These are phyloP conservation scores for Jacana jacana DNA, from an alignment of 2,113 vertebrate genomes.

Conservation along the genomic window DNA sequence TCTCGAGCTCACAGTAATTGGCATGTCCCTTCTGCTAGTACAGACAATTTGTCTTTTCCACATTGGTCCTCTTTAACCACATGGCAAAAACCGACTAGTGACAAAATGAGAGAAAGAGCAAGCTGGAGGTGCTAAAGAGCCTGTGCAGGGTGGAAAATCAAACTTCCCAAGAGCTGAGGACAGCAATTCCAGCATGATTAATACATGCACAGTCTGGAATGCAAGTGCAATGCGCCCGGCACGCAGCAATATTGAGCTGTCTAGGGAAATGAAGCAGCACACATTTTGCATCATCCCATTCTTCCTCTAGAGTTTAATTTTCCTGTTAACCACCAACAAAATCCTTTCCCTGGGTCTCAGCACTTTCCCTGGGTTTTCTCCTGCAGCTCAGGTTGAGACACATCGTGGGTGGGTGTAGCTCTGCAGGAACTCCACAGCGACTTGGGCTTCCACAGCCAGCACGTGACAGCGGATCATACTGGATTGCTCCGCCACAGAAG, in stretches of 20 bases:
- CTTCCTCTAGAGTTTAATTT: slow-evolving; percentile 21
- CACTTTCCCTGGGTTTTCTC: slow-evolving; percentile 3
- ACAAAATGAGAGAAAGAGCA: background rate
- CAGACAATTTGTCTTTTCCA: background rate
- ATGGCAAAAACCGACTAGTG: background rate
- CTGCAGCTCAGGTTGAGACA: background rate
- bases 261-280: slow-evolving; percentile 54
- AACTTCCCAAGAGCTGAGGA: slow-evolving; percentile 8
- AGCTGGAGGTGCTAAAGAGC: background rate
- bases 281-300: background rate
- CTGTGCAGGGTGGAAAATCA: background rate
- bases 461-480: background rate
- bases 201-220: background rate
- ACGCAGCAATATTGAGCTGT: background rate
- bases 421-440: background rate
- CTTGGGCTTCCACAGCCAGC: background rate
- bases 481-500: background rate
- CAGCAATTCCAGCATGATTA: slow-evolving; percentile 39
- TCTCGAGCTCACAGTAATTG: background rate
- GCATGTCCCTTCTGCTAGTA: background rate
- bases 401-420: background rate
- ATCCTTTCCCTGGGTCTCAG: background rate
- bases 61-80: background rate
- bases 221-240: background rate
- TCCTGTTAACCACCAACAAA: background rate